These are phyloP conservation scores for Cephalopachus bancanus DNA, from an alignment of 2,797 vertebrate species.

Conservation along the genomic window DNA sequence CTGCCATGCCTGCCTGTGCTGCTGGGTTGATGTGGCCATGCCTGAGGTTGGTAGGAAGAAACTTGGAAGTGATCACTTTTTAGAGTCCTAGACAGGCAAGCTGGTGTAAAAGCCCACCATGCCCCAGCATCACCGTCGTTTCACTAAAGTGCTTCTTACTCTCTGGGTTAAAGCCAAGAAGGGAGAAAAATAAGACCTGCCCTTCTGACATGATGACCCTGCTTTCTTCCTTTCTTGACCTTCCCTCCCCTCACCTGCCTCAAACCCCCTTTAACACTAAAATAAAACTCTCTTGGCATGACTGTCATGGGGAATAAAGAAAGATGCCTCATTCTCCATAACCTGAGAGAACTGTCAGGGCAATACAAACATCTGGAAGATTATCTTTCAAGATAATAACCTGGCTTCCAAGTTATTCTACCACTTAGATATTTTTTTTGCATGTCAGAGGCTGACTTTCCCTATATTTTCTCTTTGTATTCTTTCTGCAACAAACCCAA, in stretches of 20 bases:
- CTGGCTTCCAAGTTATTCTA: not conserved
- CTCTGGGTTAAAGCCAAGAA: not conserved
- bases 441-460: not conserved
- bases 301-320: not conserved
- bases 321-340: not conserved
- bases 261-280: not conserved
- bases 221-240: not conserved
- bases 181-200: not conserved
- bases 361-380: not conserved
- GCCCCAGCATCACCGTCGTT: not conserved
- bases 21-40: not conserved
- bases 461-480: not conserved
- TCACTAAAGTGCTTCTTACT: not conserved
- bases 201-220: rapidly evolving
- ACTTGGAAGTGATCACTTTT: not conserved
- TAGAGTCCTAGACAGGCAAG: not conserved
- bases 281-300: not conserved
- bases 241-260: not conserved
- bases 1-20: not conserved
- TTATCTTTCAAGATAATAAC: not conserved
- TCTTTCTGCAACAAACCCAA: not conserved
- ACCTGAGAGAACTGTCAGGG: not conserved
- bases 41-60: not conserved
- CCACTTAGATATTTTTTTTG: not conserved
- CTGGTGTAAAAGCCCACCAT: not conserved